These are phyloP conservation scores for Prunella himalayana DNA, from an alignment of 2,113 vertebrate species.

Conservation along the genomic window DNA sequence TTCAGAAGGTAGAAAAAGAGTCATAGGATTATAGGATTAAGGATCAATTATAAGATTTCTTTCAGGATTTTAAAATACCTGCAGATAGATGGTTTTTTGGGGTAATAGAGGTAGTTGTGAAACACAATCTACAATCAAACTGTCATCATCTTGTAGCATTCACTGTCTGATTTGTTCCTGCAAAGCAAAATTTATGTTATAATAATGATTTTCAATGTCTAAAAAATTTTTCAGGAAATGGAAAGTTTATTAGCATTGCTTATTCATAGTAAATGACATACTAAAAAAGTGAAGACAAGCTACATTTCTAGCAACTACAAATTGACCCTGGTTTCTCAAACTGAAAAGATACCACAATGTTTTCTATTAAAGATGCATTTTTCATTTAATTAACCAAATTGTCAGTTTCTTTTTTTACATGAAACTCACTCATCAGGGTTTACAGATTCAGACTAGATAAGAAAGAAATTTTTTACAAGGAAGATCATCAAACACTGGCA, in stretches of 20 bases:
- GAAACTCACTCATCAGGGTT: not conserved
- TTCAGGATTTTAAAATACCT: not conserved
- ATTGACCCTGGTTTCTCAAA: not conserved
- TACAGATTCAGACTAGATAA: not conserved
- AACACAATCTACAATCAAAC: not conserved
- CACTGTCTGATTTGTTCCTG: not conserved
- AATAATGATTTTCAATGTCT: not conserved
- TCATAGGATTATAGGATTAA: not conserved
- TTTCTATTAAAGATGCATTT: not conserved
- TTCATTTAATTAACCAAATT: not conserved
- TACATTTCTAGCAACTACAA: not conserved
- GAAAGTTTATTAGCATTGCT: not conserved
- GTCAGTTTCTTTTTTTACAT: fast-evolving
- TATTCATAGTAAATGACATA: not conserved
- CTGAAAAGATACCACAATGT: not conserved
- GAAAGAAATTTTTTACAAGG: not conserved
- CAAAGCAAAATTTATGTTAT: not conserved
- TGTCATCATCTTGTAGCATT: not conserved
- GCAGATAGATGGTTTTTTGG: not conserved
- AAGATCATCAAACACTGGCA: not conserved
- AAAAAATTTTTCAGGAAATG: not conserved
- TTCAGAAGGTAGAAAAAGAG: not conserved
- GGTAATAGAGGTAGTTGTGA: not conserved
- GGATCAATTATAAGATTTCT: not conserved
- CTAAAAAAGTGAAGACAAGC: not conserved